A percentile compares a stretch with the other conserved stretches of the same genome.
phyloP scores from a whole-genome alignment of 2,888 invertebrate species.

The Eupithecia centaureata region DNA sequence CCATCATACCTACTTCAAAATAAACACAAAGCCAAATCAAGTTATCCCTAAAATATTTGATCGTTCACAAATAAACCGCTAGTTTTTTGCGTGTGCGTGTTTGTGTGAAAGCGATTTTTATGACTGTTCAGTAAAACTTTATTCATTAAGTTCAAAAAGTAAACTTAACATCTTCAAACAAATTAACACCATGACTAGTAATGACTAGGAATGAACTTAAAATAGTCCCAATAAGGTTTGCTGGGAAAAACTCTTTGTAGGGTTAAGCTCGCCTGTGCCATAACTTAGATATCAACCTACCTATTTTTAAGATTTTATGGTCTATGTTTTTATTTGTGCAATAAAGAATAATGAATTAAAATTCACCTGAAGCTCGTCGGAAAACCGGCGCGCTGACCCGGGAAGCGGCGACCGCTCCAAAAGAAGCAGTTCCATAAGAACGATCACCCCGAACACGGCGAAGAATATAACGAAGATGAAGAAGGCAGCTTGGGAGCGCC shows the following conservation, averaged over 20 bases:
- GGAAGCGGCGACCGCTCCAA: conserved; percentile 84
- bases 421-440: conserved; percentile 91
- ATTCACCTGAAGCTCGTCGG: conserved; percentile 87
- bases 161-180: no score
- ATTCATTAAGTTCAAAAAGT: no score
- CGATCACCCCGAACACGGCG: conserved; percentile 93
- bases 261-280: no score
- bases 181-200: no score
- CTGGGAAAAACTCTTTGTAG: no score
- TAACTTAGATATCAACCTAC: no score
- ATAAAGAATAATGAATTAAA: neutral
- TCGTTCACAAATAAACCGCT: neutral
- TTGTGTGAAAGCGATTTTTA: no score
- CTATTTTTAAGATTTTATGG: no score
- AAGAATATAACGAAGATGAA: conserved; percentile 96
- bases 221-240: no score
- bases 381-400: conserved; percentile 81
- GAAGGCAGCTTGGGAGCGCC: conserved; percentile 84
- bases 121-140: no score
- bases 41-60: neutral
- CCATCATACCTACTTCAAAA: neutral
- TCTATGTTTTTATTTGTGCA: no score
- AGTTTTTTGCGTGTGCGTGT: neutral
- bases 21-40: neutral
- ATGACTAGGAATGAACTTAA: no score